phyloP scores from a whole-genome alignment of 2,888 invertebrate genomes.

The Orchesellides sinensis region DNA sequence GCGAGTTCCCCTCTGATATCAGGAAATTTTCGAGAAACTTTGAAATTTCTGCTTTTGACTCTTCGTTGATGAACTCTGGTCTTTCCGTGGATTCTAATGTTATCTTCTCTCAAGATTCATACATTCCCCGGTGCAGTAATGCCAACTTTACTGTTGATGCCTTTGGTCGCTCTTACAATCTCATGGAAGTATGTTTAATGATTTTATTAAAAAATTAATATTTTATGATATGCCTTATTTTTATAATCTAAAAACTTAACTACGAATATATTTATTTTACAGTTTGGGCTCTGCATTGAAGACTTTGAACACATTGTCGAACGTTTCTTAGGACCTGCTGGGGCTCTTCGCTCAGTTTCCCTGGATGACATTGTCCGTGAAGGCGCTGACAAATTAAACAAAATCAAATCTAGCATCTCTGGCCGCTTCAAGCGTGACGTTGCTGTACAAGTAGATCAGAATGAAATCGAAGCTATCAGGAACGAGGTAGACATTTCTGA shows the following conservation, averaged over 20 bases:
- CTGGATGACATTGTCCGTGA: conserved; percentile 78
- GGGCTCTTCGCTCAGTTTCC: conserved; percentile 79
- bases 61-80: conserved; percentile 85
- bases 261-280: neutral
- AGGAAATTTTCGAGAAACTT: conserved; percentile 85
- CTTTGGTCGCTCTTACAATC: conserved; percentile 87
- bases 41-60: conserved; percentile 83
- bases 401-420: conserved; percentile 76
- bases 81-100: conserved; percentile 84
- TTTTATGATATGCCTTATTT: neutral
- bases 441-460: conserved; percentile 76
- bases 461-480: conserved; percentile 64
- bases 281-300: conserved; percentile 85
- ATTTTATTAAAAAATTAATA: neutral
- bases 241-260: neutral
- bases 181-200: conserved; percentile 83
- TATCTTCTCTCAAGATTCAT: conserved; percentile 89
- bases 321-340: conserved; percentile 86
- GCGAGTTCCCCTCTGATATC: conserved; percentile 83
- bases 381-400: conserved; percentile 76
- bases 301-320: conserved; percentile 87
- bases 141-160: conserved; percentile 87
- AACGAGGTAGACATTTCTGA: conserved; percentile 66
- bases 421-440: conserved; percentile 75
- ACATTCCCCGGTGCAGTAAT: conserved; percentile 84